Percentiles rank a stretch among this genome's conserved stretches.
These are phyloP conservation scores for Rallus limicola DNA, from an alignment of 2,113 vertebrate species.

Conservation along the genomic window DNA sequence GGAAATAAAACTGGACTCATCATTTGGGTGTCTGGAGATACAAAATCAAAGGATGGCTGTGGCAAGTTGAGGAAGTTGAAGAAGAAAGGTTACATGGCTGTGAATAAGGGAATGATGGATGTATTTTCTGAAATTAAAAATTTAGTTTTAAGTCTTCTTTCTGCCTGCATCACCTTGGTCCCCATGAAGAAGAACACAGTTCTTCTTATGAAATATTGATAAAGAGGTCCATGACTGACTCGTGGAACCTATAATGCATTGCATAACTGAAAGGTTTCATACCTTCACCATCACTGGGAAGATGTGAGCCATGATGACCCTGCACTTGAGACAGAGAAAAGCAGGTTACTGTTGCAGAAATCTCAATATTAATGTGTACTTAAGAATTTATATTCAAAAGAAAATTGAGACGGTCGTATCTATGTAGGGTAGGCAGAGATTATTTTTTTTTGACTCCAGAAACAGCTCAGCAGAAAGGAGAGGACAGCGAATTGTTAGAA, in stretches of 20 bases:
- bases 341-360: background rate
- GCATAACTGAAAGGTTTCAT: background rate
- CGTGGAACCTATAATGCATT: background rate
- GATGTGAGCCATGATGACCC: background rate
- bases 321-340: background rate
- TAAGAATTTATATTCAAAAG: background rate
- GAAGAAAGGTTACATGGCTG: background rate
- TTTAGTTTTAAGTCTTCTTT: background rate
- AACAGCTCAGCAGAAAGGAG: background rate
- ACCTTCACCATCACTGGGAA: background rate
- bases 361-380: background rate
- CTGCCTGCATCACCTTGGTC: background rate
- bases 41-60: background rate
- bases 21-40: background rate
- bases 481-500: background rate
- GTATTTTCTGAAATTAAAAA: background rate
- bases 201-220: background rate
- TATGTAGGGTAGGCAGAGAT: background rate
- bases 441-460: background rate
- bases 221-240: background rate
- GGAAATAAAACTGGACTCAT: background rate
- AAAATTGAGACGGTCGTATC: background rate
- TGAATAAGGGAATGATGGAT: background rate
- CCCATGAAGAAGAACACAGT: background rate
- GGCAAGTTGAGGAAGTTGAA: background rate